Conservation (phyloP, 2,888 invertebrate species). For the Macrostomum cliftonense region DNA sequence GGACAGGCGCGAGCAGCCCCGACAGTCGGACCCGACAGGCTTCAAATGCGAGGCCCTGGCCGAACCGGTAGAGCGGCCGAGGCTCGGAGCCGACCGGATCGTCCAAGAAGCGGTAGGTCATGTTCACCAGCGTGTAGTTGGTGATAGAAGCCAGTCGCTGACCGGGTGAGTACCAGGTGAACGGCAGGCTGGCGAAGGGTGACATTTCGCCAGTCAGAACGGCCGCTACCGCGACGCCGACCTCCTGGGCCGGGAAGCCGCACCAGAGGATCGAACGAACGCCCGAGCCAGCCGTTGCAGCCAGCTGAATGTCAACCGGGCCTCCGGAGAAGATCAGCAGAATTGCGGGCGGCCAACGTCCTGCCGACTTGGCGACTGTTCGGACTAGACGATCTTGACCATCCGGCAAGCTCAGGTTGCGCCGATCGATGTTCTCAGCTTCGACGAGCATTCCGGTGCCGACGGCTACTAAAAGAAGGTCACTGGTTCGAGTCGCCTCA, state of each 20-base stretch:
- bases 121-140: conserved; percentile 21
- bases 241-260: conserved; percentile 27
- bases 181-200: conserved; percentile 26
- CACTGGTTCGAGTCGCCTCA: not conserved
- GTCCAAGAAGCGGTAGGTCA: conserved; percentile 26
- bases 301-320: conserved; percentile 25
- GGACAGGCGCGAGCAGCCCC: no score
- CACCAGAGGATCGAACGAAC: conserved; percentile 22
- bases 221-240: conserved; percentile 22
- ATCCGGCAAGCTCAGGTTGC: not conserved
- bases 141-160: conserved; percentile 12
- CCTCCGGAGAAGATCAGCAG: conserved; percentile 26
- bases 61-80: conserved; percentile 19
- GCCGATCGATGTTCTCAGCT: not conserved
- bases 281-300: conserved; percentile 14
- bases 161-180: conserved; percentile 22
- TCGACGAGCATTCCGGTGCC: not conserved
- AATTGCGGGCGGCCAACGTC: conserved; percentile 15
- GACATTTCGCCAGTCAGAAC: conserved; percentile 15
- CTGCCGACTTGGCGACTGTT: not conserved
- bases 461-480: not conserved
- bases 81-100: conserved; percentile 1
- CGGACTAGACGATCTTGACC: not conserved
- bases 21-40: no score
- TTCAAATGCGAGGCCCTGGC: conserved; percentile 6